A percentile compares a stretch with the other conserved stretches of the same genome.
Evolutionary conservation across 2,797 vertebrate genomes (phyloP).

Genomic region (Agapornis canus): DNA sequence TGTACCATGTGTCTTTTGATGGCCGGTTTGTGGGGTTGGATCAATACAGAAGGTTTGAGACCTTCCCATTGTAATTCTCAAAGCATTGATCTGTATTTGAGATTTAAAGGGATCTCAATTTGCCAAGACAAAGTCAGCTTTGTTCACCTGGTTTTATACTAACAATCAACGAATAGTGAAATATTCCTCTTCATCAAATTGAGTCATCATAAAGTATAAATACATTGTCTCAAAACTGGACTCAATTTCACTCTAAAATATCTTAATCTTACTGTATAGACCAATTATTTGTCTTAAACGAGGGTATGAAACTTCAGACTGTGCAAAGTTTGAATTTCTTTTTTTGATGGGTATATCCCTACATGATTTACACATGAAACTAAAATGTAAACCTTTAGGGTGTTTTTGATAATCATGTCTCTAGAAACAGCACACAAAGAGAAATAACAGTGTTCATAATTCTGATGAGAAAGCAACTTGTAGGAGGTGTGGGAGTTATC

Average conservation of each 20-base stretch:
- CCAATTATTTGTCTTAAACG: not conserved
- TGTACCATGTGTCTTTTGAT: not conserved
- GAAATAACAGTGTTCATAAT: not conserved
- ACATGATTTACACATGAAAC: not conserved
- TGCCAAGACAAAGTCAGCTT: not conserved
- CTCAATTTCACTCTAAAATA: not conserved
- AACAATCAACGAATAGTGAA: not conserved
- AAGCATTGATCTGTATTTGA: not conserved
- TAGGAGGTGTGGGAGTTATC: not conserved
- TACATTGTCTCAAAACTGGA: not conserved
- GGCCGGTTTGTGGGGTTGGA: not conserved
- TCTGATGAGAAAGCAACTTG: not conserved
- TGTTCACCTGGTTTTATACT: not conserved
- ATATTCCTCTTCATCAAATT: fast-evolving
- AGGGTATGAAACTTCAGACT: not conserved
- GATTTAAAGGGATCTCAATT: not conserved
- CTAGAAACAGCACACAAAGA: not conserved
- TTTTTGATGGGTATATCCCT: not conserved
- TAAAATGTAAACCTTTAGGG: not conserved
- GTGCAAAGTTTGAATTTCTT: not conserved
- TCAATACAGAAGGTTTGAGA: not conserved
- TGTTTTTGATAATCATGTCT: not conserved
- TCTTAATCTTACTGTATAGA: not conserved
- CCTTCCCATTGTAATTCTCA: not conserved
- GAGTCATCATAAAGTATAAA: not conserved